These are phyloP conservation scores for Acrocephalus arundinaceus DNA, from an alignment of 2,113 vertebrate species.

Conservation along the genomic window DNA sequence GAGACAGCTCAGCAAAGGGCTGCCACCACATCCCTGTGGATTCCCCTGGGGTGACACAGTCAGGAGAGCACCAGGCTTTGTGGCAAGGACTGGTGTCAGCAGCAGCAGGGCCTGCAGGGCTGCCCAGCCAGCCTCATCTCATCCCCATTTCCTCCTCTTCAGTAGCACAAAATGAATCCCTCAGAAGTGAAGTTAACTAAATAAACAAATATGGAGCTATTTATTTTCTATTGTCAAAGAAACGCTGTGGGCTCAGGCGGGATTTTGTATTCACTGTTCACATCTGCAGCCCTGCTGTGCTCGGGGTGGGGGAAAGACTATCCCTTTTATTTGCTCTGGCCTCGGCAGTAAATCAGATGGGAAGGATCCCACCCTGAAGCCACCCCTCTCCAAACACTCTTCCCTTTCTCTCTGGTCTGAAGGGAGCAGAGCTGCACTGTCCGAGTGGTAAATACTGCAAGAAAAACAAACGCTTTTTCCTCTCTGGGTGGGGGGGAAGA, in stretches of 20 bases:
- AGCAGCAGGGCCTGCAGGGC: background rate
- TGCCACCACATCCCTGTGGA: rapidly evolving
- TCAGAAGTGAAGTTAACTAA: slow-evolving; percentile 63
- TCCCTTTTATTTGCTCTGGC: slow-evolving; percentile 27
- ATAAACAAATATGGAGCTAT: slow-evolving; percentile 58
- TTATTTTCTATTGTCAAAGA: slow-evolving; percentile 61
- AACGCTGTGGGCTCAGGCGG: slow-evolving; percentile 22
- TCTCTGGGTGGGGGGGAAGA: background rate
- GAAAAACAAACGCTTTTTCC: slow-evolving; percentile 22
- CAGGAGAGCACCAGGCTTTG: background rate
- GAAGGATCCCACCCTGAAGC: slow-evolving; percentile 19
- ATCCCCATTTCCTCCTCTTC: slow-evolving; percentile 2
- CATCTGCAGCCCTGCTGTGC: slow-evolving; percentile 62
- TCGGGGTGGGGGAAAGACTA: background rate
- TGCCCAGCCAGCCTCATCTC: background rate
- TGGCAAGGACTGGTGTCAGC: background rate
- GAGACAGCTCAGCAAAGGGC: background rate
- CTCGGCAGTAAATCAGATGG: background rate
- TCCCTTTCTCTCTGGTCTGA: background rate
- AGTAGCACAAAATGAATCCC: slow-evolving; percentile 48
- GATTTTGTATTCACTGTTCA: slow-evolving; percentile 19
- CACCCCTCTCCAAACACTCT: background rate
- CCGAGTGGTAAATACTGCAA: background rate
- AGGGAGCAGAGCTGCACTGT: background rate
- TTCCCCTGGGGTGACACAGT: rapidly evolving